Evolutionary conservation across 2,113 vertebrate genomes (phyloP), one percentile per base, ranked within the genome.

Genomic region (Typhlomys cinereus): DNA sequence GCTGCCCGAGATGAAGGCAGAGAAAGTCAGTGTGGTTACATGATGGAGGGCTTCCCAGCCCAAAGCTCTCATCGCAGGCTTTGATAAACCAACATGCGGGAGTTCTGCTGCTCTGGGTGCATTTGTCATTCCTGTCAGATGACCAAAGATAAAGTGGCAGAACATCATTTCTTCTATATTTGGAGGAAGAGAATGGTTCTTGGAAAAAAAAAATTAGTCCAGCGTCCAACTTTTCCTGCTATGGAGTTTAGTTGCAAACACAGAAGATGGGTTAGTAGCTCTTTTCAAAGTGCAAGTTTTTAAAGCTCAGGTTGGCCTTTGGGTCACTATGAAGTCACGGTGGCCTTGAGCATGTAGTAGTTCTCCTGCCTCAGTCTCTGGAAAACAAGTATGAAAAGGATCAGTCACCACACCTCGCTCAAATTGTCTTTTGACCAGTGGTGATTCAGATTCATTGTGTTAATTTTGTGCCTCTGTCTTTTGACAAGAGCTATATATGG

Each of bases 71-170:
- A 86, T 90, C 89, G 83, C 7, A 44, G 88, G 92, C 46, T 94
- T 96, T 95, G 85, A 83, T 74, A 88, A 95, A 84, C 94, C 61
- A 78, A 54, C n/a, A 41, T 70, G 88, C 1, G 1, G 69, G 50
- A 44, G 13, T 39, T 91, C 71, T 85, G 48, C 78, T 88, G 78
- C 78, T 83, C 15, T 59, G 36, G 66, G 62, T 12, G 39, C 31
- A n/a, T 91, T 18, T 95, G 76, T 88, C 73, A 52, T 89, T 79
- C 71, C 61, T 88, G 50, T 59, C 54, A 57, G n/a, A 75, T 62
- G 64, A 85, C 73, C 50, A 44, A 83, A 83, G 75, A 85, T 39
- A 84, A 76, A 61, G 74, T 66, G 61, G 44, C 41, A 12, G 2
- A 73, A 79, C 62, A 21, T 69, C n/a, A 66, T 87, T 75, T 88